Conservation (phyloP, 2,113 vertebrate species). For the Aviceda subcristata region DNA sequence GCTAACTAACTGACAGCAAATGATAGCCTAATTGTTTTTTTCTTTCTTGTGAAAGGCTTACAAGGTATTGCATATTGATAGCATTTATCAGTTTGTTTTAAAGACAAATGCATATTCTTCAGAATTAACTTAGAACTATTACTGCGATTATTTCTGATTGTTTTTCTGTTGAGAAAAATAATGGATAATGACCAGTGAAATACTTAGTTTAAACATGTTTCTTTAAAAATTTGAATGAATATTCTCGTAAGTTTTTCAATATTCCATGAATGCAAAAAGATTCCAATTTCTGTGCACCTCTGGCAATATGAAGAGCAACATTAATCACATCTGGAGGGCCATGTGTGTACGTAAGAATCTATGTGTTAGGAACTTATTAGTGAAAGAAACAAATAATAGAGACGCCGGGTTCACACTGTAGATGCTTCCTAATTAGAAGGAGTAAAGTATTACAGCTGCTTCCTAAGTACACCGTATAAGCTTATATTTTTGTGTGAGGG, state of each 20-base stretch:
- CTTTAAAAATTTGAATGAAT: background rate
- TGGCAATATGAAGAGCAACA: background rate
- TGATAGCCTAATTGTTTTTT: accelerated
- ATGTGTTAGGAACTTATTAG: background rate
- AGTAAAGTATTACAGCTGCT: background rate
- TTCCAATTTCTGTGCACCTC: background rate
- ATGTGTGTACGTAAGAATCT: background rate
- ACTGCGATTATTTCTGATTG: background rate
- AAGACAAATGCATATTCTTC: background rate
- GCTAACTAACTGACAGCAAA: background rate
- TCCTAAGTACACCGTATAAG: background rate
- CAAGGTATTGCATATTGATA: background rate
- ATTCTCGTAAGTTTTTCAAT: background rate
- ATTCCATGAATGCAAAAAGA: background rate
- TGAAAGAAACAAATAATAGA: background rate
- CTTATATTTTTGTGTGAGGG: background rate
- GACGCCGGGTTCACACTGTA: background rate
- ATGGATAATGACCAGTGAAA: background rate
- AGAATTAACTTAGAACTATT: background rate
- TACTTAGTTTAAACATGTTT: background rate
- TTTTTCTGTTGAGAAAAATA: background rate
- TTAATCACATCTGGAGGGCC: background rate
- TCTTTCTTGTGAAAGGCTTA: background rate
- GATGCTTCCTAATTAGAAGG: background rate
- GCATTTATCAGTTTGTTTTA: background rate